Base-by-base conservation (phyloP, 2,888 invertebrate species). In the Eristalis intricaria region DNA sequence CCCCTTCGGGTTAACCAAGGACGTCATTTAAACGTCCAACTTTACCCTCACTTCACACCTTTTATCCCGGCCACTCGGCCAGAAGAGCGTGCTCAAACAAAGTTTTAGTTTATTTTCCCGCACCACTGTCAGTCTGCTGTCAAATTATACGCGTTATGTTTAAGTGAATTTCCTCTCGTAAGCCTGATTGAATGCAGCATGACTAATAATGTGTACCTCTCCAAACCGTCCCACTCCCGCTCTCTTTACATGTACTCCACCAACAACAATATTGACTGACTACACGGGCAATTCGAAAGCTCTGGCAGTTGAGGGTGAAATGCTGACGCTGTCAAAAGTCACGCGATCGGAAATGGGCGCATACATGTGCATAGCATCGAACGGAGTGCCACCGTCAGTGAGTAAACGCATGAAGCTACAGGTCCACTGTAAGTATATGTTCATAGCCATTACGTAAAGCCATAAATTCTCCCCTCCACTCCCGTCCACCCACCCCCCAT, bases 321-420 rank as follows among this genome's bases (percentile, higher is more conserved):
- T 96, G 90, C 94, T 97, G 90, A 96, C 96, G 90, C 94, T 98
- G 91, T 96, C 96, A 78, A 97, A 97, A 94, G 96, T 98, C 92
- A 97, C 97, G 88, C 95, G 97, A 89, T 97, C 97, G 69, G 97
- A 98, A 94, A 97, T 97, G 97, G 97, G 97, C 73, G 96, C 96
- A 78, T 97, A 97, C 93, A 94, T 97, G 90, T 97, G 97, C 94
- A 97, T 97, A 93, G 97, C 97, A 78, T 96, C 97, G 89, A 97
- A 97, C 92, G 97, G 97, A 61, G 97, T 97, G 26, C 97, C 97
- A 40, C 97, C 97, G 43, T 96, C 97, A 61, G 97, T 97, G 92
- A 97, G 97, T 94, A 97, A 97, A 94, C 94, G 97, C 92, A 96
- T 97, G 95, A 97, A 97, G 96, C 95, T 97, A 85, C 97, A 97